These are phyloP conservation scores for Ochotona curzoniae DNA, from an alignment of 2,113 vertebrate genomes.

Conservation along the genomic window DNA sequence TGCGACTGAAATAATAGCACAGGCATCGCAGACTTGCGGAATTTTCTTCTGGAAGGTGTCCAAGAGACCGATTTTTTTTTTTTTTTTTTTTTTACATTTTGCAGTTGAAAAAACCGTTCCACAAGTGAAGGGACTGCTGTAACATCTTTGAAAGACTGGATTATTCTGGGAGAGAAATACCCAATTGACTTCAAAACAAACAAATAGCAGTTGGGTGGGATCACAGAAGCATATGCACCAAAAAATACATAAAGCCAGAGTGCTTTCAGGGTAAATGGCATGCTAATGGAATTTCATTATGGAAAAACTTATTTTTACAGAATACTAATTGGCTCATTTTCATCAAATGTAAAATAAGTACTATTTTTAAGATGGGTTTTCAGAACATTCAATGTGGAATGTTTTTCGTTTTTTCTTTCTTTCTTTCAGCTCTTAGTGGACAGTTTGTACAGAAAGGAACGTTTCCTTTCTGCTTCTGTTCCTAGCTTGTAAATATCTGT, in stretches of 20 bases:
- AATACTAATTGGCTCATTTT: constrained; percentile 54
- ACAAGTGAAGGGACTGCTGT: not conserved
- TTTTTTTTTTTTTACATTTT: not conserved
- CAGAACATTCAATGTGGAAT: not conserved
- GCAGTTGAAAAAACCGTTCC: not conserved
- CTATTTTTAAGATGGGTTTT: constrained; percentile 8
- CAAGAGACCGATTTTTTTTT: too few species aligned
- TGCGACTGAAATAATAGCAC: not conserved
- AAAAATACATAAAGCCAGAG: not conserved
- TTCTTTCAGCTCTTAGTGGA: not conserved
- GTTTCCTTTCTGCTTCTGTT: constrained; percentile 19
- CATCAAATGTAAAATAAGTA: constrained; percentile 24
- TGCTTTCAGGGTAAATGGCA: not conserved
- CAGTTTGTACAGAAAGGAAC: not conserved
- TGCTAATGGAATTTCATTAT: not conserved
- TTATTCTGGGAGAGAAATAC: constrained; percentile 18
- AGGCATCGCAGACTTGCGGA: not conserved
- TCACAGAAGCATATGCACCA: not conserved
- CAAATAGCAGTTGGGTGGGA: not conserved
- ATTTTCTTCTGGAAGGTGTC: not conserved
- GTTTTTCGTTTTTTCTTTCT: not conserved
- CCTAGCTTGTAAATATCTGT: not conserved
- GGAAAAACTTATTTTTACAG: constrained; percentile 4
- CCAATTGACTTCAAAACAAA: not conserved
- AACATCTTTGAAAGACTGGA: not conserved